Conservation (phyloP, 2,888 invertebrate genomes). For the Phortica magna region DNA sequence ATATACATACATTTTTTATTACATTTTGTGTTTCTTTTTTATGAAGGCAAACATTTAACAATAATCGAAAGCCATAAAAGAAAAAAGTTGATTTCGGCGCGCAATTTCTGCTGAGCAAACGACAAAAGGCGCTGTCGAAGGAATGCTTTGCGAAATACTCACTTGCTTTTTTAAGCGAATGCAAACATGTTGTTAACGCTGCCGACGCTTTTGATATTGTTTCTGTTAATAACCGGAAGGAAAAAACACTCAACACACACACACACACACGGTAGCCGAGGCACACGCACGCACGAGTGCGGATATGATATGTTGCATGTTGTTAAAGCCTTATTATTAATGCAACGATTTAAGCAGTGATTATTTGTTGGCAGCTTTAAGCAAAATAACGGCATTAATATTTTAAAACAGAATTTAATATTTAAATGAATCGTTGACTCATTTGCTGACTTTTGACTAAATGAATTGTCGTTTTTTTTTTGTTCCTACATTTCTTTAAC, state of each 20-base stretch:
- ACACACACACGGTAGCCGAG: neutral
- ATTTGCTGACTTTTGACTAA: conserved; percentile 1
- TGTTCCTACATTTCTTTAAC: conserved; percentile 43
- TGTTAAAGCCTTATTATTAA: conserved; percentile 51
- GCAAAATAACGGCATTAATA: conserved; percentile 46
- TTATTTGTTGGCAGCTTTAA: conserved; percentile 52
- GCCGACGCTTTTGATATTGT: conserved; percentile 32
- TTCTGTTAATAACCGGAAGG: conserved; percentile 53
- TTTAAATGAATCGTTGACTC: conserved; percentile 35
- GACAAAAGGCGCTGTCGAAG: conserved; percentile 17
- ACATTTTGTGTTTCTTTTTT: conserved; percentile 26
- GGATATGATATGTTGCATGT: conserved; percentile 24
- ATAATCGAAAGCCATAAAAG: conserved; percentile 70
- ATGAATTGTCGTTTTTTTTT: neutral
- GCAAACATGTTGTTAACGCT: neutral
- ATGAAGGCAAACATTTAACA: conserved; percentile 59
- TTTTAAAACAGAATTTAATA: conserved; percentile 56
- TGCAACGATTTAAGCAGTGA: conserved; percentile 52
- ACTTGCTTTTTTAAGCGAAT: neutral
- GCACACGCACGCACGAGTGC: conserved; percentile 45
- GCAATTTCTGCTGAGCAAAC: neutral
- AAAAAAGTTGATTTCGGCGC: conserved; percentile 6
- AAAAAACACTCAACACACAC: neutral
- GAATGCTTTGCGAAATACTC: neutral
- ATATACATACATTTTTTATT: conserved; percentile 21